These are phyloP conservation scores for Drosophila sp. DNA, from an alignment of 1,140 invertebrate species.

Conservation along the genomic window DNA sequence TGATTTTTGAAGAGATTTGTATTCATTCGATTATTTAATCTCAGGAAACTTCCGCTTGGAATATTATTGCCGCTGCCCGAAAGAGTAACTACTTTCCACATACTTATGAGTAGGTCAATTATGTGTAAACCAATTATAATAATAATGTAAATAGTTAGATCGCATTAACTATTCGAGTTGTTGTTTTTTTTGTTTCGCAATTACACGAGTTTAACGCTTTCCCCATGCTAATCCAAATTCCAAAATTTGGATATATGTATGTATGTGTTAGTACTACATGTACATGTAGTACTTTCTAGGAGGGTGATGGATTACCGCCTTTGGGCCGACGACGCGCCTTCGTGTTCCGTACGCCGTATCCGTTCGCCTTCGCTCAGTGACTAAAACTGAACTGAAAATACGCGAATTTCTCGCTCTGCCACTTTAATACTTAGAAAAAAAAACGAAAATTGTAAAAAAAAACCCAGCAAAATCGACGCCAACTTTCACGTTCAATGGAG, in stretches of 20 bases:
- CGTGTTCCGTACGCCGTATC: conserved; percentile 59
- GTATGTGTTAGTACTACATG: too few relatives aligned
- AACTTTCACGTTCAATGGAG: conserved; percentile 42
- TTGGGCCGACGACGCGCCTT: conserved; percentile 70
- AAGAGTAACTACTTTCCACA: neutral
- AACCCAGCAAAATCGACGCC: conserved; percentile 25
- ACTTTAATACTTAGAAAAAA: conserved; percentile 62
- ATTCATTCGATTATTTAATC: neutral
- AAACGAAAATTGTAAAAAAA: conserved; percentile 10
- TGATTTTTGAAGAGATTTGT: conserved; percentile 33
- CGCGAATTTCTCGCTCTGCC: conserved; percentile 78
- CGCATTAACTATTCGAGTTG: conserved; percentile 24
- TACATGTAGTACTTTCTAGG: neutral
- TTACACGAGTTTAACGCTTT: conserved; percentile 40
- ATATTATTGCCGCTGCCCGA: neutral
- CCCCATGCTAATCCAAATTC: conserved; percentile 32
- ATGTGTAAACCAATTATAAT: conserved; percentile 31
- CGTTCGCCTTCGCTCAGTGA: conserved; percentile 74
- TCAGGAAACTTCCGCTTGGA: neutral
- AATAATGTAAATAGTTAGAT: conserved; percentile 31
- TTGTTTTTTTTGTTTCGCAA: conserved; percentile 19
- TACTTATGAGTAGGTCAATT: conserved; percentile 19
- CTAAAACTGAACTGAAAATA: conserved; percentile 65
- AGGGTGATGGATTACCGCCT: conserved; percentile 64
- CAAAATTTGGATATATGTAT: conserved; percentile 8